Base-by-base conservation (phyloP, 2,113 vertebrate genomes). In the Burhinus bistriatus region DNA sequence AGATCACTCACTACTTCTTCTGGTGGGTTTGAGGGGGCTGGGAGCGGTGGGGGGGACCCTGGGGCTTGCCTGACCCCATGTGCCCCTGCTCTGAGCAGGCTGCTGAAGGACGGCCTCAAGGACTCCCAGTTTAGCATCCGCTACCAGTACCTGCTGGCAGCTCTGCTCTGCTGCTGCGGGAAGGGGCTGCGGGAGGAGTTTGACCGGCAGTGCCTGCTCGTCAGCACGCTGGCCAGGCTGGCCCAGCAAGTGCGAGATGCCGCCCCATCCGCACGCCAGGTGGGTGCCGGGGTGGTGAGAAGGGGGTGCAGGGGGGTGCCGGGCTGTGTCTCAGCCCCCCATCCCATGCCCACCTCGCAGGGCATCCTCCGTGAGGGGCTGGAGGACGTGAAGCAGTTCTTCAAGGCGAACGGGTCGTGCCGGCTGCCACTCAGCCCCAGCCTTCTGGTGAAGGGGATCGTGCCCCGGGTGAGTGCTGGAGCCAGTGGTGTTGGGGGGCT, bases 91-190 rank as follows among this genome's bases (percentile, higher is more conserved):
- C 55, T 0, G 0, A 38, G 22, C 97, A 99, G 99, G 99, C 93
- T 99, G 95, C 98, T 99, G 95, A 99, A 99, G 97, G 99, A 99
- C 0, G 98, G 99, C 65, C 98, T 99, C 27, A 99, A 99, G 97
- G 99, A 99, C 96, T 99, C 99, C 2, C 99, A 99, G 98, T 99
- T 99, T 98, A 99, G 98, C n/a, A 99, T 99, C 92, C 98, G 99
- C 8, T 99, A 99, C 96, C 99, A 99, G 97, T 99, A 99, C 84
- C 98, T 99, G 82, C 98, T 99, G 96, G 99, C 99, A 0, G 99
- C 99, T 15, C 96, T 99, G 95, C 97, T 99, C 27, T 99, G 99
- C 98, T 99, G 99, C 94, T 99, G 98, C 0, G 99, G 99, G 15
- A 98, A 99, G 68, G 98, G 99, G 26, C 98, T 99, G 68, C 95